Evolutionary conservation across 1,140 invertebrate genomes (phyloP).

Genomic region (Plectrocnemia conspersa): DNA sequence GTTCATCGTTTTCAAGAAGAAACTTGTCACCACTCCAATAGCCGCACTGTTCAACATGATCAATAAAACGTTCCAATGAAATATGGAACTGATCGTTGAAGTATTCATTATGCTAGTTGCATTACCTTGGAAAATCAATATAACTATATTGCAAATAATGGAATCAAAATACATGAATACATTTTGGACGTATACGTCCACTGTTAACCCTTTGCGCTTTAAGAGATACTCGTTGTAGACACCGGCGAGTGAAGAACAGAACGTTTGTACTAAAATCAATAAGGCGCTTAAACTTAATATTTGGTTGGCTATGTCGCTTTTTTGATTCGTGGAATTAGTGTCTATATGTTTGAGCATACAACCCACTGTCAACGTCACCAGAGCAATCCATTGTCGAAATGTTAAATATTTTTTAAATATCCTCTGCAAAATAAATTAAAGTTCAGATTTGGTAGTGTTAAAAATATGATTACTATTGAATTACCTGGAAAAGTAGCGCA

Average conservation of each 20-base stretch:
- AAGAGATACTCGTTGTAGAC: constrained; percentile 95
- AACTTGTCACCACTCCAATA: constrained; percentile 89
- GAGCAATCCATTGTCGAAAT: constrained; percentile 82
- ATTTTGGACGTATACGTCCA: constrained; percentile 92
- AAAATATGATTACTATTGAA: constrained; percentile 9
- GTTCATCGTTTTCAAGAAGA: constrained; percentile 89
- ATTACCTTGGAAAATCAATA: constrained; percentile 65
- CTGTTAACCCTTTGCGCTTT: constrained; percentile 75
- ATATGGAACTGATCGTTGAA: constrained; percentile 55
- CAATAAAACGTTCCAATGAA: constrained; percentile 65
- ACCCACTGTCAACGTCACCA: constrained; percentile 79
- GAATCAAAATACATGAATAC: constrained; percentile 95
- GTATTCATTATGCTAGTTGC: constrained; percentile 55
- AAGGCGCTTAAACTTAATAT: constrained; percentile 65
- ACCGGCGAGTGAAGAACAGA: constrained; percentile 90
- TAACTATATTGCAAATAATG: constrained; percentile 77
- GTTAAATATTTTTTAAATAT: constrained; percentile 84
- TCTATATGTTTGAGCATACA: constrained; percentile 89
- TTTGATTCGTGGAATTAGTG: constrained; percentile 35
- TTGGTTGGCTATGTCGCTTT: constrained; percentile 43
- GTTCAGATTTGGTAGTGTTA: background rate
- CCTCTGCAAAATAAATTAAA: constrained; percentile 53
- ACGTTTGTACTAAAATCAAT: constrained; percentile 76
- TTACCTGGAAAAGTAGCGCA: constrained; percentile 89
- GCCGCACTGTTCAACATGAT: constrained; percentile 88